Evolutionary conservation across 2,888 invertebrate genomes (phyloP), one percentile per base, ranked within the genome.

Genomic region (Hofmannophila pseudospretella): DNA sequence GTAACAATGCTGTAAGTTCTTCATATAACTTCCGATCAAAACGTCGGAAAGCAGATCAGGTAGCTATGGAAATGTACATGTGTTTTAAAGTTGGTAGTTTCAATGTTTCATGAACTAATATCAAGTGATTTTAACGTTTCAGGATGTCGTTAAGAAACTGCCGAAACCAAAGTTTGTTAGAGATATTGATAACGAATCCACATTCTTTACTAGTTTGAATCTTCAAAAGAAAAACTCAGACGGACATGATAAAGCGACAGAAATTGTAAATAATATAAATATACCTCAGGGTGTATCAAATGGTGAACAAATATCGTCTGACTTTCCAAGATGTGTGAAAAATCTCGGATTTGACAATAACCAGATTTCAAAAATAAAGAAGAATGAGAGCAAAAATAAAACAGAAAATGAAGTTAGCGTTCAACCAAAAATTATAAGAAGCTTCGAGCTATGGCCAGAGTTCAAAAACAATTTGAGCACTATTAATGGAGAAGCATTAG

Each of bases 341-440:
- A 25, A 25, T 25, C 25, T 25, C 10, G 2, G 9, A 2, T 20
- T 2, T 20, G 8, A 20, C 8, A 8, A 8, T 20, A 8, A 20
- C 8, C 2, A 7, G 5, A 8, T 2, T 19, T 19, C 7, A 36
- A 11, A 20, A n/a, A 30, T 4, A 8, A 7, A 11, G 10, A 7
- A 7, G 9, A 22, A 22, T 22, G 12, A 11, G 11, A 11, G 10
- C 23, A 8, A 4, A 23, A 2, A n/a, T n/a, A n/a, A 23, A 23
- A n/a, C 23, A 1, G n/a, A 23, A 7, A 22, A 22, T 22, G 8
- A 22, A n/a, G n/a, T 2, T n/a, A 29, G 25, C 27, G 12, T 2
- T 1, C 47, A 49, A 45, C 65, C 60, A 31, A 66, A 52, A 39
- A 49, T 76, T 16, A 47, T 72, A 28, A 60, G 71, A 33, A 63